Evolutionary conservation across 2,113 vertebrate genomes (phyloP).

Genomic region (Cyphomyrus plagiostoma): DNA sequence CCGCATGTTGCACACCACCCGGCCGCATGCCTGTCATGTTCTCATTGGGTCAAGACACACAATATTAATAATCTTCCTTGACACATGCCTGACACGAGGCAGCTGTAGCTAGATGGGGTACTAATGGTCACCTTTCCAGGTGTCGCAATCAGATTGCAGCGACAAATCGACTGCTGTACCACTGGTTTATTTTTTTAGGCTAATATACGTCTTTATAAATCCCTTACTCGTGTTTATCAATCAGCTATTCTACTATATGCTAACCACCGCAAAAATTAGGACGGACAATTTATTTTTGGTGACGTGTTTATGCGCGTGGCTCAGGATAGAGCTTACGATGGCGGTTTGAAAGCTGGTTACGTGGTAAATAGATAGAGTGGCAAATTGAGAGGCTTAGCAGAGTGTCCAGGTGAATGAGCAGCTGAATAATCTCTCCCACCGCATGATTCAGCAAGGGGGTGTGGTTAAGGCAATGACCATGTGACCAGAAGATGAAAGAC

Average conservation of each 20-base stretch:
- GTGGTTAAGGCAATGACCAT: not conserved
- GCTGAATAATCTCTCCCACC: not conserved
- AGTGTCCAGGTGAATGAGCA: not conserved
- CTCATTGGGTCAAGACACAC: not conserved
- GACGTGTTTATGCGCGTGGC: not conserved
- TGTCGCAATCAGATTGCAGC: not conserved
- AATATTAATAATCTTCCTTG: not conserved
- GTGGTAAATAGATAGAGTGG: not conserved
- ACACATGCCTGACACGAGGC: not conserved
- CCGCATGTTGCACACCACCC: conserved; percentile 34
- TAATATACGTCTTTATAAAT: not conserved
- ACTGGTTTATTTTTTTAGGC: not conserved
- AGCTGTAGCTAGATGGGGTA: not conserved
- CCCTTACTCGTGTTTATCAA: not conserved
- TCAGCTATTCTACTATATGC: not conserved
- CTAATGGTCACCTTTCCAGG: not conserved
- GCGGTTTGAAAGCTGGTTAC: conserved; percentile 15
- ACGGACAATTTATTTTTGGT: not conserved
- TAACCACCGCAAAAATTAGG: not conserved
- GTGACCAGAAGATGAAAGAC: not conserved
- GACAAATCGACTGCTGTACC: not conserved
- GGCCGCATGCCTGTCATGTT: not conserved
- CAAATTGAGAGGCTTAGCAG: conserved; percentile 11
- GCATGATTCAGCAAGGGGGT: not conserved
- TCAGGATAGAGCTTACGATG: not conserved